Evolutionary conservation across 2,113 vertebrate genomes (phyloP), one percentile per base, ranked within the genome.

Genomic region (Siniperca chuatsi): DNA sequence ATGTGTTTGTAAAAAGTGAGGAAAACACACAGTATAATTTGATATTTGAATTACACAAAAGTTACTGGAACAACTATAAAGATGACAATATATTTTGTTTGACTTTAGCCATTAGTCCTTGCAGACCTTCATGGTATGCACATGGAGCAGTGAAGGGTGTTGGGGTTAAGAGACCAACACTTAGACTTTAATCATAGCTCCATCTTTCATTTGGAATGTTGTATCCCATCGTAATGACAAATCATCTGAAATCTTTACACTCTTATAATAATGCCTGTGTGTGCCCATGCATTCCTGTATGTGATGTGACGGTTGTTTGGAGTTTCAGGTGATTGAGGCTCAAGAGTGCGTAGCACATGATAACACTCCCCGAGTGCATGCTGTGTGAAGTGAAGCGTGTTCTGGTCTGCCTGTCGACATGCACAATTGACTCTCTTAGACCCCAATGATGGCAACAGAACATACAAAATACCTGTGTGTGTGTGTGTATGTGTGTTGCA

Each of bases 281-380:
- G 76, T 74, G 55, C 40, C 16, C 9, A 8, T 75, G 70, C 20
- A 35, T 86, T 81, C 61, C 44, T 72, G 72, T 85, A 42, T 74
- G 75, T 74, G 74, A 79, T 75, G 75, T 79, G 79, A 50, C 1
- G 62, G 81, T 78, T 82, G 89, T 92, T 91, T 89, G 71, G 75
- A 82, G 85, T 92, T 92, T 86, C 54, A 89, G 82, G 83, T 87
- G 85, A 88, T 85, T 89, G 75, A 78, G 79, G 84, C 9, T 71
- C 75, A 92, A 87, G 84, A 87, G 87, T 46, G 82, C 64, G 35
- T 88, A 20, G 67, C 86, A 21, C 70, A 65, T 81, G 87, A 88
- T 84, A 90, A 78, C 76, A 46, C 71, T 84, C 75, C n/a, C 52
- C 6, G 8, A 84, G 81, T 79, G 80, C 69, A 42, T 23, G 21